Evolutionary conservation across 2,113 vertebrate species (phyloP), one percentile per base, ranked within the genome.

Genomic region (Apteryx mantelli): DNA sequence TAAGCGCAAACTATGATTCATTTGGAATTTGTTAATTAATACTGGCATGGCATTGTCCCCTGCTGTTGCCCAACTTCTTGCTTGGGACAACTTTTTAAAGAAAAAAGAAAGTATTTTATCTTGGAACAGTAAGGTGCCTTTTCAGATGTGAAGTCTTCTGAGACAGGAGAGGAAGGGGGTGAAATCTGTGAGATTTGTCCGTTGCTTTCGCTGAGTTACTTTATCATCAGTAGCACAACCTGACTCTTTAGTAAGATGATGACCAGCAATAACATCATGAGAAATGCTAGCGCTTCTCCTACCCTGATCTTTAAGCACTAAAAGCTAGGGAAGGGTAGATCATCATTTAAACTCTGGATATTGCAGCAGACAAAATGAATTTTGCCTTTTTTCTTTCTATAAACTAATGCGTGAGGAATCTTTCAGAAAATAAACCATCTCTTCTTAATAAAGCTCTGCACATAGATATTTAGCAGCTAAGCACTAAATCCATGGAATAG

Each of bases 21-120:
- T 91, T 96, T 95, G 89, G 84, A 84, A 94, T 86, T 91, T 94
- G 86, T 91, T 97, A 97, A 97, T 98, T 96, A 97, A 97, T 93
- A 93, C 84, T 96, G 96, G 88, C 82, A 85, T 75, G 83, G 78
- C 11, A 5, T 91, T 94, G 92, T 95, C 86, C 82, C 96, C 95
- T 92, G 89, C 95, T 95, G 96, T 76, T 93, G 92, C 83, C 91
- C 93, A 95, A 88, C 76, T 94, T 96, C 85, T 96, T 93, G 76
- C 75, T 75, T 89, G 92, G 88, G 92, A 96, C 76, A 95, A 91
- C 76, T 93, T 97, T 88, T 32, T 55, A 60, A 95, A 94, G 68
- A 77, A 95, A 85, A 84, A 87, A 85, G 63, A 56, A 95, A 93
- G 88, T 89, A 84, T 88, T 96, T 96, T 89, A 64, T 92, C 86